Evolutionary conservation across 2,888 invertebrate genomes (phyloP).

Genomic region (Leistus spinibarbis): DNA sequence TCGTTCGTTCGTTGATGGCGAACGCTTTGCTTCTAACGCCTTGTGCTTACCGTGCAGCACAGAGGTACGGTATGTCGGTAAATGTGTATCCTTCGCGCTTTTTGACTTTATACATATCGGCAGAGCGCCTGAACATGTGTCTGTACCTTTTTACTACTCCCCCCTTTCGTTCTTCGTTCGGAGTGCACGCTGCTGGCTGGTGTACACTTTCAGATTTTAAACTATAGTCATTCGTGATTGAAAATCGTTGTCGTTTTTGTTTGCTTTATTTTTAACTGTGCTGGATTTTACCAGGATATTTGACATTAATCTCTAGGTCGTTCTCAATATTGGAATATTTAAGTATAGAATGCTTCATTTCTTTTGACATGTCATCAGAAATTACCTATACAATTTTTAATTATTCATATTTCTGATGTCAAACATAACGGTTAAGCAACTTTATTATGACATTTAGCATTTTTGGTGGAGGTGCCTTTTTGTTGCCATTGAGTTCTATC

Average conservation of each 20-base stretch:
- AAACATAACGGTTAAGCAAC: too few relatives aligned
- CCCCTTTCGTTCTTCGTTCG: neutral
- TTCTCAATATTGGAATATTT: neutral
- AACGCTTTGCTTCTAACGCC: conserved; percentile 31
- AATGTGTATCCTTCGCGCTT: neutral
- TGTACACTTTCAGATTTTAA: neutral
- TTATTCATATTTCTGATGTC: too few relatives aligned
- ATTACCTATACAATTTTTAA: too few relatives aligned
- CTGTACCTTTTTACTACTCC: neutral
- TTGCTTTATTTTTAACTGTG: neutral
- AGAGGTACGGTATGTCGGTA: neutral
- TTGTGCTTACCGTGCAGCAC: neutral
- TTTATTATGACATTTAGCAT: too few relatives aligned
- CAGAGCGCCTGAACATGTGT: neutral
- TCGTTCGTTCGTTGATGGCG: too few relatives aligned
- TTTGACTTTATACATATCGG: conserved; percentile 16
- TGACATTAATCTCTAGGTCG: neutral
- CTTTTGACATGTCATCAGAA: neutral
- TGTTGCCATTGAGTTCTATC: too few relatives aligned
- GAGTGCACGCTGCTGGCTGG: neutral
- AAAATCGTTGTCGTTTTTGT: neutral
- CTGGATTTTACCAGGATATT: neutral
- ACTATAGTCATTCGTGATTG: neutral
- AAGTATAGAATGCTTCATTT: neutral
- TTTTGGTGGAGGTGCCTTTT: too few relatives aligned